Evolutionary conservation across 2,888 invertebrate genomes (phyloP).

Genomic region (Oxyscelio sp.): DNA sequence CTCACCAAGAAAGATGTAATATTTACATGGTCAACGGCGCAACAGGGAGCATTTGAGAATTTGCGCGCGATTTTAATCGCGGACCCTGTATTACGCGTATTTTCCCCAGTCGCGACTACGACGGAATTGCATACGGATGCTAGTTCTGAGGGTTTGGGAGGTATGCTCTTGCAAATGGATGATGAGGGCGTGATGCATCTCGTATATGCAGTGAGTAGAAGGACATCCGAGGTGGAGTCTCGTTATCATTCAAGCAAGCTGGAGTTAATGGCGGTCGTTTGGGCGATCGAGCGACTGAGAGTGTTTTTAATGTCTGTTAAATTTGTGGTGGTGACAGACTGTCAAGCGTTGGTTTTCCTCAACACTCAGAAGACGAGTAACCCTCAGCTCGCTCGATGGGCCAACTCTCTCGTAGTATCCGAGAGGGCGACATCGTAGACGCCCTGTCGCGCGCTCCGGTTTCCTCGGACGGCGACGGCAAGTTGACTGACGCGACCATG

Average conservation of each 20-base stretch:
- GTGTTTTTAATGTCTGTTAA: neutral
- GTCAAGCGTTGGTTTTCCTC: constrained; percentile 68
- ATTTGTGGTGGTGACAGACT: neutral
- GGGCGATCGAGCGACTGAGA: no score
- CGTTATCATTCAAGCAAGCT: no score
- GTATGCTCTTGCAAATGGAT: neutral
- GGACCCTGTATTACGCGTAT: constrained; percentile 12
- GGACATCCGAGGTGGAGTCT: no score
- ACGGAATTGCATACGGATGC: neutral
- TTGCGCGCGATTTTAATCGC: constrained; percentile 8
- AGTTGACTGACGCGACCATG: no score
- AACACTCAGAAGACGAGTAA: constrained; percentile 76
- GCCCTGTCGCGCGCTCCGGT: constrained; percentile 65
- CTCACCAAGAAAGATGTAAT: neutral
- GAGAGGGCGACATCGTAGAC: constrained; percentile 63
- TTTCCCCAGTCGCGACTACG: neutral
- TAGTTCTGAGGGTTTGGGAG: neutral
- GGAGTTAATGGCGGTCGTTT: no score
- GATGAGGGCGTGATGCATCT: no score
- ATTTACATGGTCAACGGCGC: constrained; percentile 26
- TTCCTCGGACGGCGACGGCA: no score
- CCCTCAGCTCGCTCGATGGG: constrained; percentile 71
- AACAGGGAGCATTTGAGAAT: constrained; percentile 30
- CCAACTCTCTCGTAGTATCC: constrained; percentile 57
- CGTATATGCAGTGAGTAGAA: no score